Conservation (phyloP, 2,888 invertebrate genomes). For the Drosophila falleni region DNA sequence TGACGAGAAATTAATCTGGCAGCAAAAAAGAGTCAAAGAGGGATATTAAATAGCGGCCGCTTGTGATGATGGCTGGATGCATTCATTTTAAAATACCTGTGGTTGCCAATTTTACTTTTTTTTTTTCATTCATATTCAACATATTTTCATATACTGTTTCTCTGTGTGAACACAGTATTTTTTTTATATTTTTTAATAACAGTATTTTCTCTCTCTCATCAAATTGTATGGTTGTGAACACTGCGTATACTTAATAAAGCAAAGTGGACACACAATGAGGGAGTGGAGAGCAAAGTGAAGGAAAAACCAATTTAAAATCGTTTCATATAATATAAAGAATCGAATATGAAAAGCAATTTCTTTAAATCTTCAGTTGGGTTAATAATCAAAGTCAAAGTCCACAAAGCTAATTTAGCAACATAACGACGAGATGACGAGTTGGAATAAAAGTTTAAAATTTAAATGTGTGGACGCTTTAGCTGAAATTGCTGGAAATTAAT, state of each 20-base stretch:
- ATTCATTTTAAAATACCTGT: conserved; percentile 30
- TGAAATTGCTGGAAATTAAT: too few species aligned
- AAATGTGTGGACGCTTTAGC: neutral
- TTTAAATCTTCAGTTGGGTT: conserved; percentile 4
- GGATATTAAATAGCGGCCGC: conserved; percentile 18
- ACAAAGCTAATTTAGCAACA: conserved; percentile 4
- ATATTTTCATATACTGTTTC: conserved; percentile 22
- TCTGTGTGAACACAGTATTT: neutral
- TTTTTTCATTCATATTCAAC: conserved; percentile 1
- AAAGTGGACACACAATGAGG: conserved; percentile 7
- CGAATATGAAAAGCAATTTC: conserved; percentile 13
- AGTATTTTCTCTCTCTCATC: conserved; percentile 3
- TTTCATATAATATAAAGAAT: conserved; percentile 8
- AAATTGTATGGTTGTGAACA: conserved; percentile 11
- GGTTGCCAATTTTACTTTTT: conserved; percentile 18
- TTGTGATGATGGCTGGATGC: conserved; percentile 19
- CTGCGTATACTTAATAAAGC: conserved; percentile 11
- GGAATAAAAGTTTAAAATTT: neutral
- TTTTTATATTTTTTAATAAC: neutral
- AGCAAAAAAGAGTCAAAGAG: conserved; percentile 4
- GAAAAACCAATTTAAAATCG: conserved; percentile 19
- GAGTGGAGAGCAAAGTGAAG: neutral
- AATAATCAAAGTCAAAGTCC: conserved; percentile 5
- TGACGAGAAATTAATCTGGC: conserved; percentile 25
- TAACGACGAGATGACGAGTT: neutral